Evolutionary conservation across 2,797 vertebrate species (phyloP), one percentile per base, ranked within the genome.

Genomic region (Melanotaenia trifasciata): DNA sequence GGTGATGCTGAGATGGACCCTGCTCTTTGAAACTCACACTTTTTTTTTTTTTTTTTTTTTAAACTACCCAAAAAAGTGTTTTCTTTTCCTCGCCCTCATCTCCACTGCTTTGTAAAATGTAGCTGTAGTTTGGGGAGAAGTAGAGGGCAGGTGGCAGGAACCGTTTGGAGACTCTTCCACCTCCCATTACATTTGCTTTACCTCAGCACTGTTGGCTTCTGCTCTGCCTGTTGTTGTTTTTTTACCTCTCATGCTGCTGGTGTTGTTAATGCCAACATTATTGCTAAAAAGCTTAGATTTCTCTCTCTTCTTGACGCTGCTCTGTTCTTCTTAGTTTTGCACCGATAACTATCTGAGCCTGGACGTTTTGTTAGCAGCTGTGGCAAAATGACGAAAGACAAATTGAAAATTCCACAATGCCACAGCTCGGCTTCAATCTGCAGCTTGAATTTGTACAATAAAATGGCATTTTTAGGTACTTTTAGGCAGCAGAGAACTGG

Each of bases 241-340:
- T 30, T 30, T 28, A 30, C 80, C 76, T n/a, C 86, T 85, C 73
- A 57, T 53, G 80, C 84, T 81, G 86, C 83, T 87, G 87, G 80
- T 79, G 1, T 56, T 70, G 81, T 85, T 83, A 73, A 85, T n/a
- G 83, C 80, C 72, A 68, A 79, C 72, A 70, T 9, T 68, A 67
- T 70, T 83, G 85, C 83, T 81, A 78, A 56, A 73, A 78, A 69
- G 60, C 45, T 57, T 80, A 57, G 80, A 75, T 76, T 61, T 86
- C 70, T 88, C 68, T 85, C 82, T 86, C 67, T 88, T 89, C 84
- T 87, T 81, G 79, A 79, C 74, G 32, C 81, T 88, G 84, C 90
- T 87, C 83, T 84, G 80, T 88, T 88, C 67, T 85, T 87, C 88
- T 87, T 90, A 71, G 87, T 91, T 93, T 92, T 92, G 92, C 90